Percentiles rank a stretch among this genome's conserved stretches.
Conservation (phyloP, 2,113 vertebrate genomes). For the Brachypteracias leptosomus region DNA sequence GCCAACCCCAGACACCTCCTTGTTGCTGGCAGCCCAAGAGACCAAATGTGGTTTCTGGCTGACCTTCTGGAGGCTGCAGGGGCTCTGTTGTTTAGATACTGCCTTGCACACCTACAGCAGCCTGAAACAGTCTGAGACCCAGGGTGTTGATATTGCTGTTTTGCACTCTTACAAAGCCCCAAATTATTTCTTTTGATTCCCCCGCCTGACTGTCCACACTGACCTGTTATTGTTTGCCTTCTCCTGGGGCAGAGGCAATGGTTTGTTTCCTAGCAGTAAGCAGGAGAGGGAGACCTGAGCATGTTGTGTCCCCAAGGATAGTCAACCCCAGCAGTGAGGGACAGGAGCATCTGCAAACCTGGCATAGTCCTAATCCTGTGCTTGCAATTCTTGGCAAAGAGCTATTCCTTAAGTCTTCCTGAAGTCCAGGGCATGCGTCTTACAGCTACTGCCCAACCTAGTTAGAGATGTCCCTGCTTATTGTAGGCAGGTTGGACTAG, state of each 20-base stretch:
- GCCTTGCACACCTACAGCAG: conserved; percentile 7
- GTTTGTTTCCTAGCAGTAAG: neutral
- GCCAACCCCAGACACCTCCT: neutral
- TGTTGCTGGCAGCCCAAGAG: neutral
- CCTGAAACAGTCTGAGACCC: neutral
- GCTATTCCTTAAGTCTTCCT: neutral
- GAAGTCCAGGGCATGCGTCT: neutral
- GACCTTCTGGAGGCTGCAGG: conserved; percentile 31
- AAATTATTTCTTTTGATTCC: neutral
- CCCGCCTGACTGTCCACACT: neutral
- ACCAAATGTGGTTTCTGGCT: neutral
- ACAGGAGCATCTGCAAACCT: neutral
- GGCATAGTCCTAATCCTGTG: neutral
- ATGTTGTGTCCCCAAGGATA: neutral
- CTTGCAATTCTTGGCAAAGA: neutral
- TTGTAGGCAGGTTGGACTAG: no score
- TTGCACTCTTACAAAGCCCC: neutral
- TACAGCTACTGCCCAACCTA: neutral
- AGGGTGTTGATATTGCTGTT: neutral
- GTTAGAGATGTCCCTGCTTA: no score
- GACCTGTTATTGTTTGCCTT: neutral
- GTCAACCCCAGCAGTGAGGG: neutral
- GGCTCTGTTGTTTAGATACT: neutral
- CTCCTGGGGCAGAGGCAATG: neutral
- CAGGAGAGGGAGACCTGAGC: neutral